Percentiles rank a stretch among this genome's conserved stretches.
phyloP scores from a whole-genome alignment of 2,888 invertebrate genomes.

The Rhimphoctona megacephalus region DNA sequence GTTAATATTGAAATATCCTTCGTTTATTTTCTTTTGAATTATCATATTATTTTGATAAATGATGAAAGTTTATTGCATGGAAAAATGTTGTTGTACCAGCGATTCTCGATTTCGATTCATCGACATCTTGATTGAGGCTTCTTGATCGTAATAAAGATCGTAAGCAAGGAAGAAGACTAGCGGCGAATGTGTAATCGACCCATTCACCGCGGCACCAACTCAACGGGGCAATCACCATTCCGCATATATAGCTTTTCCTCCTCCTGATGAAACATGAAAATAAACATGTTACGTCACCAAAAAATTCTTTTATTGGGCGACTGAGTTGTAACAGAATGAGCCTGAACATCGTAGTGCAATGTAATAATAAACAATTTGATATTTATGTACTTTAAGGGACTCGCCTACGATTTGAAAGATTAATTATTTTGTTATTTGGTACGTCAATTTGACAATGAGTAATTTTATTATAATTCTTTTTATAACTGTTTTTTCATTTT shows the following conservation, averaged over 20 bases:
- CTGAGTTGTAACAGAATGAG: no score
- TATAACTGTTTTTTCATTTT: no score
- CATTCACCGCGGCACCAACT: constrained; percentile 89
- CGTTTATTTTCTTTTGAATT: no score
- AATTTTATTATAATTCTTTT: no score
- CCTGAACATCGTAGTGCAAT: neutral
- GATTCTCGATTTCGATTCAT: constrained; percentile 44
- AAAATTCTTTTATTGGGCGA: neutral
- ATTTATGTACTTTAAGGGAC: no score
- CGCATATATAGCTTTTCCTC: constrained; percentile 78
- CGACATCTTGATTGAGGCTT: constrained; percentile 27
- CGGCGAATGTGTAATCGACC: constrained; percentile 88
- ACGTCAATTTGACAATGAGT: no score
- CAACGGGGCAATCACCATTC: constrained; percentile 87
- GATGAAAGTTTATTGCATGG: neutral
- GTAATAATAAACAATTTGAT: no score
- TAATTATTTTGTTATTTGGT: no score
- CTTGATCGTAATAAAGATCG: constrained; percentile 78
- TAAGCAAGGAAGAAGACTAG: constrained; percentile 86
- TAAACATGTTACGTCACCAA: neutral
- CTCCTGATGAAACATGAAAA: constrained; percentile 60
- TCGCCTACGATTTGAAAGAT: no score
- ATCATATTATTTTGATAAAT: no score
- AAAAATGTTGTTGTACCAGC: constrained; percentile 39
- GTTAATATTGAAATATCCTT: no score